A percentile compares a stretch with the other conserved stretches of the same genome.
Conservation (phyloP, 2,888 invertebrate genomes). For the Melangyna quadrimaculata region DNA sequence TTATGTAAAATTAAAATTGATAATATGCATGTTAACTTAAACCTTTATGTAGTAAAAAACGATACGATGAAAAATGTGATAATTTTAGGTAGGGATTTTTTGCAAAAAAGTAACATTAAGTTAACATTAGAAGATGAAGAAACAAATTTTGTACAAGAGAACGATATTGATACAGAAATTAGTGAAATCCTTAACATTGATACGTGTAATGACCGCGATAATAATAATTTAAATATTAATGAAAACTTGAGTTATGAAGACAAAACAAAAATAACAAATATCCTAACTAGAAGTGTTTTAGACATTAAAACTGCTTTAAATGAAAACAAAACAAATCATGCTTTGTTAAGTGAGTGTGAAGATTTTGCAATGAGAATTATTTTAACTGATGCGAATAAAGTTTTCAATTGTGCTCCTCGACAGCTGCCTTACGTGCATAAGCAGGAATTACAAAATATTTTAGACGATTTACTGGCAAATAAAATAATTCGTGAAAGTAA, state of each 20-base stretch:
- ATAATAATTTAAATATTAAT: neutral
- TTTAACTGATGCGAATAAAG: neutral
- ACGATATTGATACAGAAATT: neutral
- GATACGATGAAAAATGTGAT: constrained; percentile 32
- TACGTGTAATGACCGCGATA: neutral
- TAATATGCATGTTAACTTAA: neutral
- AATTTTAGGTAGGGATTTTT: constrained; percentile 29
- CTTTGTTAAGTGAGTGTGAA: neutral
- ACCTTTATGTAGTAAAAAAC: constrained; percentile 13
- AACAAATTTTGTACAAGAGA: neutral
- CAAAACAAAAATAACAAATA: neutral
- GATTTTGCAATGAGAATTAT: constrained; percentile 9
- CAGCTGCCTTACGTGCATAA: constrained; percentile 4
- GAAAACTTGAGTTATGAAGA: constrained; percentile 10
- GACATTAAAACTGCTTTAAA: neutral
- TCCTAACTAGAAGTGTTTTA: constrained; percentile 1
- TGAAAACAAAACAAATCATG: neutral
- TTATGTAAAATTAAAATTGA: constrained; percentile 17
- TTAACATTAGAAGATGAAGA: constrained; percentile 1
- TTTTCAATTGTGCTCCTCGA: constrained; percentile 18
- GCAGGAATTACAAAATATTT: constrained; percentile 6
- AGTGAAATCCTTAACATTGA: constrained; percentile 2
- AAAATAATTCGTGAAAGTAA: constrained; percentile 17
- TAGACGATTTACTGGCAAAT: neutral
- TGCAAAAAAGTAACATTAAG: too few relatives aligned